A percentile compares a stretch with the other conserved stretches of the same genome.
These are phyloP conservation scores for Caenorhabditis uteleia DNA, from an alignment of 2,888 invertebrate species.

Conservation along the genomic window DNA sequence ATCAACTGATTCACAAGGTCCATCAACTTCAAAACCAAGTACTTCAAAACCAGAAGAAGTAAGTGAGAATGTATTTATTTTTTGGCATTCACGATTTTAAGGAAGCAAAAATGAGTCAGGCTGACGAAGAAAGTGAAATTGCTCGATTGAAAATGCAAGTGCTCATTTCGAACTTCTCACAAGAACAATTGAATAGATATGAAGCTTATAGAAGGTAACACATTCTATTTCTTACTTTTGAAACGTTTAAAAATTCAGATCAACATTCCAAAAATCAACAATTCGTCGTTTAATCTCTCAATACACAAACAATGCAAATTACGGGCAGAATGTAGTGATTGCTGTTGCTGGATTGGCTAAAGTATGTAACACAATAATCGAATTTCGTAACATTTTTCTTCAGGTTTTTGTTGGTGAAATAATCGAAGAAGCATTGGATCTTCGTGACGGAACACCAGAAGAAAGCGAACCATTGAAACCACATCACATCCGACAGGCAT, in stretches of 20 bases:
- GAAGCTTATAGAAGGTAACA: constrained; percentile 89
- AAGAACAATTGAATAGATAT: constrained; percentile 95
- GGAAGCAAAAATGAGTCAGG: too few species aligned
- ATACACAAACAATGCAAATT: constrained; percentile 83
- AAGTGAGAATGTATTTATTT: too few species aligned
- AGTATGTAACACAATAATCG: constrained; percentile 15
- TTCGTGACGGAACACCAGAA: constrained; percentile 21
- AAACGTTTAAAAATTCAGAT: constrained; percentile 25
- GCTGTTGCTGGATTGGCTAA: constrained; percentile 99
- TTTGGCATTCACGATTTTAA: too few species aligned
- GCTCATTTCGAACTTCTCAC: constrained; percentile 95
- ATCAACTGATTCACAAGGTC: neutral
- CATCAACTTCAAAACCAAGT: neutral
- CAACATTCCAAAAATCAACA: constrained; percentile 45
- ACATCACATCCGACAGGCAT: constrained; percentile 53
- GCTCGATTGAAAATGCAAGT: constrained; percentile 74
- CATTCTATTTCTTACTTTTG: too few species aligned
- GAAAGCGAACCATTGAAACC: constrained; percentile 46
- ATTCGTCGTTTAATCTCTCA: constrained; percentile 84
- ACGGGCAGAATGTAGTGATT: constrained; percentile 97
- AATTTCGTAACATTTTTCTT: neutral
- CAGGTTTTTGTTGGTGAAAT: constrained; percentile 95
- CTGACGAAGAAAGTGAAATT: constrained; percentile 50
- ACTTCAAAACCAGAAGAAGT: constrained; percentile 8
- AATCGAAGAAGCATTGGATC: constrained; percentile 82